Percentiles rank a stretch among this genome's conserved stretches.
Conservation (phyloP, 1,140 invertebrate species). For the Hypsibius dujardini region DNA sequence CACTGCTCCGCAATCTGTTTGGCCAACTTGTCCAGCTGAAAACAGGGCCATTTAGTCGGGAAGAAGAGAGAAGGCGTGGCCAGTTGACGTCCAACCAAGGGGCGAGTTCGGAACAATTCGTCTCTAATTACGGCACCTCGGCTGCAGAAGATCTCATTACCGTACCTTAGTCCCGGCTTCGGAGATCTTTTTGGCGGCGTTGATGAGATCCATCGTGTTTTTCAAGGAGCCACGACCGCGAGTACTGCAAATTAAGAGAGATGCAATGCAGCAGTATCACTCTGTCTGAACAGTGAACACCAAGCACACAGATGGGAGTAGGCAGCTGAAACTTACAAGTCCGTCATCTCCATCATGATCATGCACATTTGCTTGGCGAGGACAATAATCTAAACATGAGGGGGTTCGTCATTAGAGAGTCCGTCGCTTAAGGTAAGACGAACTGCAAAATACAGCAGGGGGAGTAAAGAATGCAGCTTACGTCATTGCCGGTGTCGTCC, state of each 20-base stretch:
- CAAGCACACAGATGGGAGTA: no score
- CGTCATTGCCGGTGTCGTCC: conserved; percentile 96
- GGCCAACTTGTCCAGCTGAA: conserved; percentile 68
- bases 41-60: no score
- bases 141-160: no score
- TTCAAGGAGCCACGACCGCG: conserved; percentile 89
- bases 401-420: not conserved
- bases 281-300: no score
- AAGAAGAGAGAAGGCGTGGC: no score
- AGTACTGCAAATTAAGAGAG: conserved; percentile 36
- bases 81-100: no score
- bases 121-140: no score
- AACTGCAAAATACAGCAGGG: no score
- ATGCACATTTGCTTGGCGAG: conserved; percentile 98
- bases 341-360: conserved; percentile 99
- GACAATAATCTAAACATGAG: conserved; percentile 55
- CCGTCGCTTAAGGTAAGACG: no score
- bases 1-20: conserved; percentile 90
- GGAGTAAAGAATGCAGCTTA: no score
- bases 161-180: conserved; percentile 71
- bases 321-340: conserved; percentile 42
- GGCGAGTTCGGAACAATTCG: no score
- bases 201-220: conserved; percentile 98
- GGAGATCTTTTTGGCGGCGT: conserved; percentile 97
- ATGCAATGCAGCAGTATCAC: no score